Conservation (phyloP, 2,888 invertebrate species). For the Eurytoma californica region DNA sequence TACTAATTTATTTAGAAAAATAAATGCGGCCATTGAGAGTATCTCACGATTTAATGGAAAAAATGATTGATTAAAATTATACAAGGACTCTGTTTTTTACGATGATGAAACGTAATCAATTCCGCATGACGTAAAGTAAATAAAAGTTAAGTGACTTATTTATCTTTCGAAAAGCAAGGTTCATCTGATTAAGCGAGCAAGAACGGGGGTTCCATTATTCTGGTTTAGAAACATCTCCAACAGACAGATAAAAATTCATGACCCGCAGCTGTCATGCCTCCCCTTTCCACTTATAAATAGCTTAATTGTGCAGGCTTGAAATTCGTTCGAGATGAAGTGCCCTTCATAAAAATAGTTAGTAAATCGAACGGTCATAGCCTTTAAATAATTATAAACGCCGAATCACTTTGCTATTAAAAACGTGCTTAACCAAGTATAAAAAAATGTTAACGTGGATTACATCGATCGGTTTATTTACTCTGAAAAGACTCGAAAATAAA, state of each 20-base stretch:
- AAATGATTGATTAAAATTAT: no score
- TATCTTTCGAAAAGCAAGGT: background rate
- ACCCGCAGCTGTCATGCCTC: conserved; percentile 47
- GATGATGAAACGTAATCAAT: background rate
- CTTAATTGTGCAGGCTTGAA: conserved; percentile 40
- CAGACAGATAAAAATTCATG: conserved; percentile 45
- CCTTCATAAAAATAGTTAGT: conserved; percentile 28
- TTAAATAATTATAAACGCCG: background rate
- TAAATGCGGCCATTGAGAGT: no score
- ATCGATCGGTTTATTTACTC: no score
- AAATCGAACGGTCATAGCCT: background rate
- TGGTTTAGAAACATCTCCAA: conserved; percentile 15
- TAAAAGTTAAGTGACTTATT: conserved; percentile 1
- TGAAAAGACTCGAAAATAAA: no score
- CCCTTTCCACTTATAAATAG: conserved; percentile 38
- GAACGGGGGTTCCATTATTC: conserved; percentile 33
- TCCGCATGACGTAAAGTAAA: background rate
- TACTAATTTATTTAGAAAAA: no score
- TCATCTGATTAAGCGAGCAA: conserved; percentile 16
- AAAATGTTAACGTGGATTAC: no score
- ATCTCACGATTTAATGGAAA: no score
- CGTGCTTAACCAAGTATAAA: no score
- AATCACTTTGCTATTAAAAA: no score
- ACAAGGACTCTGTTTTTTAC: no score
- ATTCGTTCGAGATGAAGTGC: conserved; percentile 6